Base-by-base conservation (phyloP, 2,888 invertebrate species). In the Drosophila prostipennis region DNA sequence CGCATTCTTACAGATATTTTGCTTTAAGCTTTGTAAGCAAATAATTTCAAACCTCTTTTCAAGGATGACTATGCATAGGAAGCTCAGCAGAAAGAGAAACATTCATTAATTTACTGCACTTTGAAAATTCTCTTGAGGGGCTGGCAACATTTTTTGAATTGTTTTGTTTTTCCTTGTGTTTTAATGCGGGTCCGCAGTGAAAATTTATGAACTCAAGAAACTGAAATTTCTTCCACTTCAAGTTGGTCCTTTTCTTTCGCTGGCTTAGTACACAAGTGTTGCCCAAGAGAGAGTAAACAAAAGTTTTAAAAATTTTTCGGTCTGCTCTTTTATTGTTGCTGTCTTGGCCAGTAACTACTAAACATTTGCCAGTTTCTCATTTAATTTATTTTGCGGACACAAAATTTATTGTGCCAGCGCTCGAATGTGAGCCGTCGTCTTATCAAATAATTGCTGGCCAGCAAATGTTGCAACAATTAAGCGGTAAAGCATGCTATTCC, bases 361-460 rank as follows among this genome's bases (percentile, higher is more conserved):
- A 83, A 65, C 75, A 80, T 76, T 86, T 71, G 54, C 80, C 79
- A 74, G 72, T 77, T 80, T 76, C 79, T 61, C 57, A 74, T 85
- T 85, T 70, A 71, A 85, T 85, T 87, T 82, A 81, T 82, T 82
- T 85, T 85, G 88, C 65, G 86, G 86, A 68, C 71, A 65, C 74
- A 72, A 65, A 85, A 82, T 87, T 87, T 82, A 87, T 87, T 71
- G 55, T 75, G 77, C 68, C 67, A 48, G 59, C 52, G 75, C 60
- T 75, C 79, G 75, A 82, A 79, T 85, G 88, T 79, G 86, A 82
- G 75, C 65, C 74, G 81, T 71, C 81, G 87, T 19, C 82, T 91
- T 91, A 92, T 91, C 91, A 92, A 91, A 91, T 91, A 91, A 92
- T 91, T 91, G 91, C 89, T 88, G 90, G 89, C 88, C 76, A 72